Conservation (phyloP, 2,888 invertebrate species). For the Apeira syringaria region DNA sequence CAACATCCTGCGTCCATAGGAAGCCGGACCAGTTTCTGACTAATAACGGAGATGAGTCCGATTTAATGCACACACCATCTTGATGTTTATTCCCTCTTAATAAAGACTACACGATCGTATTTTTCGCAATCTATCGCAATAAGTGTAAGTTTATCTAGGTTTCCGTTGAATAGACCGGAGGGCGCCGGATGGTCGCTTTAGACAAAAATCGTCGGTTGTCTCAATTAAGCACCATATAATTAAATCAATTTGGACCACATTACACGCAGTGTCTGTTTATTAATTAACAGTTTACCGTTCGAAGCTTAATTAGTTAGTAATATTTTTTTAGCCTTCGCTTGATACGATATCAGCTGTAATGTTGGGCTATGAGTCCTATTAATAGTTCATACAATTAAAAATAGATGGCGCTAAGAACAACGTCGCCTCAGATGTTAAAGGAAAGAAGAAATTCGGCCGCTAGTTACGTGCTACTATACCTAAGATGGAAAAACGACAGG, state of each 20-base stretch:
- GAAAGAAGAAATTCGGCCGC: too few relatives aligned
- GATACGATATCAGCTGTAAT: too few relatives aligned
- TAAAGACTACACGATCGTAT: constrained; percentile 7
- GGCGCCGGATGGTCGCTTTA: constrained; percentile 5
- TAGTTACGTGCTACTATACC: too few relatives aligned
- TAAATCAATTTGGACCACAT: constrained; percentile 11
- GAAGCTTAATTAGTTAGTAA: too few relatives aligned
- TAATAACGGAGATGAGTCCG: constrained; percentile 69
- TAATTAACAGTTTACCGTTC: not conserved
- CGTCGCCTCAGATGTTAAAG: too few relatives aligned
- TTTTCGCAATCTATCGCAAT: constrained; percentile 4
- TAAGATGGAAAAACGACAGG: too few relatives aligned
- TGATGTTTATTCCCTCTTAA: constrained; percentile 15
- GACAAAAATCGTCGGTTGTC: constrained; percentile 13
- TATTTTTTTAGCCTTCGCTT: too few relatives aligned
- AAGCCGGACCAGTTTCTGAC: constrained; percentile 72
- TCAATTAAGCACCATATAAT: constrained; percentile 14
- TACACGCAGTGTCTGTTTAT: not conserved
- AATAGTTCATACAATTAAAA: too few relatives aligned
- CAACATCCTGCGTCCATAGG: constrained; percentile 75
- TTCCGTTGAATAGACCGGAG: constrained; percentile 13
- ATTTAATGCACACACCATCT: constrained; percentile 35
- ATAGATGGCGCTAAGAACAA: too few relatives aligned
- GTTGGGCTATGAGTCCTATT: too few relatives aligned
- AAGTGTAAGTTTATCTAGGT: not conserved